These are phyloP conservation scores for Microdon myrmicae DNA, from an alignment of 2,888 invertebrate species.

Conservation along the genomic window DNA sequence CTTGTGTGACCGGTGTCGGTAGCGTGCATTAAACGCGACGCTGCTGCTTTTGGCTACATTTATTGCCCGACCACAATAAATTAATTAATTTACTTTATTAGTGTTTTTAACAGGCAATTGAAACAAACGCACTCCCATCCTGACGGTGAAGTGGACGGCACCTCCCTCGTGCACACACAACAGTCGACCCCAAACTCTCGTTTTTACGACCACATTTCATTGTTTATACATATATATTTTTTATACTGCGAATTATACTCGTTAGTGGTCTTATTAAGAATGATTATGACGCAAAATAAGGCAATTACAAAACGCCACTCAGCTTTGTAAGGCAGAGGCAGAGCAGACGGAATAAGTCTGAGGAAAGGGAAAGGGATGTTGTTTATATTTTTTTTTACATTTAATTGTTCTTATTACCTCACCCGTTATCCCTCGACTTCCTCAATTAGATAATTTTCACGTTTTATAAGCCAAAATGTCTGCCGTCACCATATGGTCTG, in stretches of 20 bases:
- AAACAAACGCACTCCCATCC: slow-evolving; percentile 25
- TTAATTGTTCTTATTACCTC: too few species aligned
- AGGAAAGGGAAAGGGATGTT: too few species aligned
- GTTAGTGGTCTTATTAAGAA: slow-evolving; percentile 48
- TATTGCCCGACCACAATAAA: slow-evolving; percentile 49
- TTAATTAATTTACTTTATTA: slow-evolving; percentile 52
- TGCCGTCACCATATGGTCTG: too few species aligned
- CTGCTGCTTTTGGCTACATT: slow-evolving; percentile 44
- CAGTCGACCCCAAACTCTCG: slow-evolving; percentile 7
- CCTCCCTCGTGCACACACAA: slow-evolving; percentile 21
- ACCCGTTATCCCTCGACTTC: too few species aligned
- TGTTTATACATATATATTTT: slow-evolving; percentile 2
- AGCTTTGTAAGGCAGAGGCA: too few species aligned
- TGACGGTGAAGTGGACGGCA: too few species aligned
- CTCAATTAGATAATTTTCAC: too few species aligned
- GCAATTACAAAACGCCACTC: too few species aligned
- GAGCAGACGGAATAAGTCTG: too few species aligned
- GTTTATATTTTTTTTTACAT: too few species aligned
- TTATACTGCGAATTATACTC: slow-evolving; percentile 15
- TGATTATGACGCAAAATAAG: slow-evolving; percentile 23
- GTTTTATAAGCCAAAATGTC: too few species aligned
- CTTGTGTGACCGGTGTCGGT: slow-evolving; percentile 2
- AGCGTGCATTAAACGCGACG: too few species aligned
- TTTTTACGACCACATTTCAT: background rate
- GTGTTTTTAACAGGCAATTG: slow-evolving; percentile 40